phyloP scores from a whole-genome alignment of 2,888 invertebrate species.

The Andrena haemorrhoa region DNA sequence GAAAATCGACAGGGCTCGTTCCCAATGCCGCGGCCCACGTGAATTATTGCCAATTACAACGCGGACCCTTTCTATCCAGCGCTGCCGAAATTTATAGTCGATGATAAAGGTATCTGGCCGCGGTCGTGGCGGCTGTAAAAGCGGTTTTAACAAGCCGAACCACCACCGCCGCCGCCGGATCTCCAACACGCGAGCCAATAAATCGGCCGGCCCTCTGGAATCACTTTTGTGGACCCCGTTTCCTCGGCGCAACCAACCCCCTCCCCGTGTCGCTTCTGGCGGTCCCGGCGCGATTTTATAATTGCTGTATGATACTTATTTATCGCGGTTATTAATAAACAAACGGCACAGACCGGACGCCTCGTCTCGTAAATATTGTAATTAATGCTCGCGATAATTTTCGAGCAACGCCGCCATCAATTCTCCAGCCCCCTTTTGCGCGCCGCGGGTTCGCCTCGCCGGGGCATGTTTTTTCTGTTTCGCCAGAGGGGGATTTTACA shows the following conservation, averaged over 20 bases:
- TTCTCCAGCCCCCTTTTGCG: constrained; percentile 6
- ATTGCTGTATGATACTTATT: constrained; percentile 53
- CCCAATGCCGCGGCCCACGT: constrained; percentile 20
- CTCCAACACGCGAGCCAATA: constrained; percentile 76
- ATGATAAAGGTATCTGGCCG: constrained; percentile 77
- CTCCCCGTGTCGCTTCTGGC: constrained; percentile 15
- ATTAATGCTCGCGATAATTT: constrained; percentile 58
- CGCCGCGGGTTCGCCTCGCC: background rate
- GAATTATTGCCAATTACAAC: constrained; percentile 78
- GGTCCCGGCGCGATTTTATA: constrained; percentile 38
- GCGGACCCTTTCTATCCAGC: constrained; percentile 65
- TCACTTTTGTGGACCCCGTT: constrained; percentile 24
- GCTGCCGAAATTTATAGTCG: constrained; percentile 79
- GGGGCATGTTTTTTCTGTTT: background rate
- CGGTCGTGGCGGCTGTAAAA: constrained; percentile 62
- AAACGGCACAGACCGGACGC: constrained; percentile 17
- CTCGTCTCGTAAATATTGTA: constrained; percentile 47
- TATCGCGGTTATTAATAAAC: constrained; percentile 62
- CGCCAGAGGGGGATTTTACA: background rate
- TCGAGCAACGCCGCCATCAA: constrained; percentile 27
- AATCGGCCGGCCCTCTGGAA: constrained; percentile 62
- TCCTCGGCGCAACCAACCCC: background rate
- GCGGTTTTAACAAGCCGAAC: constrained; percentile 74
- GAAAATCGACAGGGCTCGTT: constrained; percentile 51
- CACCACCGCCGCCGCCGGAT: constrained; percentile 28